These are phyloP conservation scores for Tetrapedia diversipes DNA, from an alignment of 2,888 invertebrate species.

Conservation along the genomic window DNA sequence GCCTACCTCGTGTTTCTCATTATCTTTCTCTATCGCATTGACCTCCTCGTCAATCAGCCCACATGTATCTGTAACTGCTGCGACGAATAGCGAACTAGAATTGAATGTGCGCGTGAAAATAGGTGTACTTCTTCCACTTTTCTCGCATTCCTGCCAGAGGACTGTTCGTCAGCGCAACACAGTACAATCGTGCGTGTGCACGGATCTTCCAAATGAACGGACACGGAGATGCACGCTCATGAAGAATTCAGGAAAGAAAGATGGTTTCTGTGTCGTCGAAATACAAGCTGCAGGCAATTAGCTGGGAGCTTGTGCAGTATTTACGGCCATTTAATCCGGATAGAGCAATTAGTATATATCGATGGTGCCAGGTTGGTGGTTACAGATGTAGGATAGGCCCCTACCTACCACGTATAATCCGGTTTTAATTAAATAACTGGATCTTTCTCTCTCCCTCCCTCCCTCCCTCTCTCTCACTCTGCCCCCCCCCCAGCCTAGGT, in stretches of 20 bases:
- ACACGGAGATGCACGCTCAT: neutral
- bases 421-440: constrained; percentile 81
- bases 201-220: neutral
- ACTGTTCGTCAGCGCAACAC: too few relatives aligned
- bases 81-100: too few relatives aligned
- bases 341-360: constrained; percentile 77
- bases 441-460: constrained; percentile 41
- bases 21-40: too few relatives aligned
- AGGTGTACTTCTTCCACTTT: too few relatives aligned
- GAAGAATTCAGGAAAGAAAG: constrained; percentile 45
- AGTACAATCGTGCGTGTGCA: neutral
- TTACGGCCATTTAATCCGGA: constrained; percentile 73
- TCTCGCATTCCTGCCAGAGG: too few relatives aligned
- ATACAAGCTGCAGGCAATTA: constrained; percentile 65
- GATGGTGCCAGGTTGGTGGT: constrained; percentile 68
- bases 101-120: too few relatives aligned
- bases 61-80: too few relatives aligned
- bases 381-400: constrained; percentile 64
- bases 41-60: too few relatives aligned
- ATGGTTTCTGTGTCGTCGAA: constrained; percentile 36
- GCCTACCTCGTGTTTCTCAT: too few relatives aligned
- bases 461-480: too few relatives aligned
- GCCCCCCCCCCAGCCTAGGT: too few relatives aligned
- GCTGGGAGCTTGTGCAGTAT: constrained; percentile 58
- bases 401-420: constrained; percentile 75